phyloP scores from a whole-genome alignment of 2,888 invertebrate genomes.

The Villa cingulata region DNA sequence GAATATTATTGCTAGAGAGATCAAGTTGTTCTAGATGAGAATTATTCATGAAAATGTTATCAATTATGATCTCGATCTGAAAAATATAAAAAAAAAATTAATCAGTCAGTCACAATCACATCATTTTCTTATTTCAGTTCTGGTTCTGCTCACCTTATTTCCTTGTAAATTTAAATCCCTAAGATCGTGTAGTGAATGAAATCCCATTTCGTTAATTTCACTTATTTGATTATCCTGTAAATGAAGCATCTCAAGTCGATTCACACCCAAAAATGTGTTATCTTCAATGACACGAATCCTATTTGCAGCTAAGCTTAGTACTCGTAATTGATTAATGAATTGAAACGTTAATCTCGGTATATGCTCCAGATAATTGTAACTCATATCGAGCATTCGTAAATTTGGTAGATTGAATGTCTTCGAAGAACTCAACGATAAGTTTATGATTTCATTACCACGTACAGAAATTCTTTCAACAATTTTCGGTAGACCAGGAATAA shows the following conservation, averaged over 20 bases:
- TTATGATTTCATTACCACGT: slow-evolving; percentile 54
- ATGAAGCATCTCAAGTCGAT: slow-evolving; percentile 57
- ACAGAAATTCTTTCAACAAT: slow-evolving; percentile 63
- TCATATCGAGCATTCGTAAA: slow-evolving; percentile 58
- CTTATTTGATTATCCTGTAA: slow-evolving; percentile 59
- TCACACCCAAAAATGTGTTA: slow-evolving; percentile 53
- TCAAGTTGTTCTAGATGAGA: slow-evolving; percentile 51
- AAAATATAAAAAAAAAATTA: background rate
- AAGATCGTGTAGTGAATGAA: slow-evolving; percentile 48
- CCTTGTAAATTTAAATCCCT: slow-evolving; percentile 60
- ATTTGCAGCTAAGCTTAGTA: slow-evolving; percentile 60
- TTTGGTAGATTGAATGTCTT: slow-evolving; percentile 59
- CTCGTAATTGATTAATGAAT: slow-evolving; percentile 50
- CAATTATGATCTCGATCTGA: slow-evolving; percentile 49
- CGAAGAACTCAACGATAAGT: slow-evolving; percentile 49
- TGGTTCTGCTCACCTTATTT: slow-evolving; percentile 47
- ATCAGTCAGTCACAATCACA: too few species aligned
- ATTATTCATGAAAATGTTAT: slow-evolving; percentile 54
- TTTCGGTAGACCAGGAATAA: slow-evolving; percentile 64
- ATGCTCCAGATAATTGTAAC: slow-evolving; percentile 58
- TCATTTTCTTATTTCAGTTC: too few species aligned
- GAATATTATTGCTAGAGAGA: slow-evolving; percentile 60
- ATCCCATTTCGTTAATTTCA: slow-evolving; percentile 49
- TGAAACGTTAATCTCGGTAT: slow-evolving; percentile 51
- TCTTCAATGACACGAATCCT: slow-evolving; percentile 55